Percentiles rank a stretch among this genome's conserved stretches.
These are phyloP conservation scores for Ceratitis capitata DNA, from an alignment of 1,140 invertebrate genomes.

Conservation along the genomic window DNA sequence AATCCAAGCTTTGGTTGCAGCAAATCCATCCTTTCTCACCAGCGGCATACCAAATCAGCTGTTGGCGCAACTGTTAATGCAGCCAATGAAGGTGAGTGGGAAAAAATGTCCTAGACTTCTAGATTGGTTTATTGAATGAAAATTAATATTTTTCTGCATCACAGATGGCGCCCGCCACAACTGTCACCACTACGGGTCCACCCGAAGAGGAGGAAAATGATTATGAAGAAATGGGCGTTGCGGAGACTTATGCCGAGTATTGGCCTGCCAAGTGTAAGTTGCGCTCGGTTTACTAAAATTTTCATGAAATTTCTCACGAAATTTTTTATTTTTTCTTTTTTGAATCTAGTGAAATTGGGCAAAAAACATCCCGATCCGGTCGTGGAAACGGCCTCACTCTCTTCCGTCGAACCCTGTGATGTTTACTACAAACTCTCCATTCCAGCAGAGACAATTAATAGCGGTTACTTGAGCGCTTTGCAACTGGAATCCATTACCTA, in stretches of 20 bases:
- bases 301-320: not conserved
- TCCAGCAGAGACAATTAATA: slow-evolving; percentile 85
- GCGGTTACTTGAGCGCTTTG: slow-evolving; percentile 89
- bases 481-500: slow-evolving; percentile 98
- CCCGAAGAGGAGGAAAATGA: slow-evolving; percentile 88
- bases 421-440: slow-evolving; percentile 90
- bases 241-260: slow-evolving; percentile 98
- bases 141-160: slow-evolving; percentile 52
- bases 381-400: slow-evolving; percentile 97
- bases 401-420: slow-evolving; percentile 95
- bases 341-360: slow-evolving; percentile 86
- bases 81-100: slow-evolving; percentile 49
- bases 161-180: slow-evolving; percentile 38
- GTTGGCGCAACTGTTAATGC: slow-evolving; percentile 65
- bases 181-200: slow-evolving; percentile 44
- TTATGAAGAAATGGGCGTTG: slow-evolving; percentile 96
- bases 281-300: not conserved
- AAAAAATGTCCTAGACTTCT: not conserved
- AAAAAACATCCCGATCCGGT: slow-evolving; percentile 98
- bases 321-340: slow-evolving; percentile 47
- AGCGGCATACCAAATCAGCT: slow-evolving; percentile 64
- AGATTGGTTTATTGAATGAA: slow-evolving; percentile 11
- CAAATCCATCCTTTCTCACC: slow-evolving; percentile 62
- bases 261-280: slow-evolving; percentile 91
- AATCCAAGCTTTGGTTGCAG: slow-evolving; percentile 57